These are phyloP conservation scores for Acipenser oxyrinchus DNA, from an alignment of 2,797 vertebrate species.

Conservation along the genomic window DNA sequence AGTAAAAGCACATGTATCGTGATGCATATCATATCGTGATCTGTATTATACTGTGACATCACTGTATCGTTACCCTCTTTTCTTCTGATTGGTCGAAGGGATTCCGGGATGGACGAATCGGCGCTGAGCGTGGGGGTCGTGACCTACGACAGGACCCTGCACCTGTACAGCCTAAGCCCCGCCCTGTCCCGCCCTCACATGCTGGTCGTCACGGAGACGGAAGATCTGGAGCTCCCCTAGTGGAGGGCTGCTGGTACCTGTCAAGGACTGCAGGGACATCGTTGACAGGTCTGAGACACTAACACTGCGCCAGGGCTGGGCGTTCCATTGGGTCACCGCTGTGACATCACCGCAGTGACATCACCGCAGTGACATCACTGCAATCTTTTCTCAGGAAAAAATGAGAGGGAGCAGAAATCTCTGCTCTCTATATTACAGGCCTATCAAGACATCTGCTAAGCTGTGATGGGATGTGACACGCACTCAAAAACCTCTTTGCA, in stretches of 20 bases:
- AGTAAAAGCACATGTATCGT: not conserved
- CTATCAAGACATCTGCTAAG: too few species aligned
- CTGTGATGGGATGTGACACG: too few species aligned
- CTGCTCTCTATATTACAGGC: too few species aligned
- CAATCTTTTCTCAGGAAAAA: too few species aligned
- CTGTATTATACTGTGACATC: too few species aligned
- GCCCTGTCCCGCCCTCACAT: slow-evolving; percentile 62
- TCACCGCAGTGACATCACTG: not conserved
- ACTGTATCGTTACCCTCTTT: not conserved
- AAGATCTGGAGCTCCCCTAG: slow-evolving; percentile 58
- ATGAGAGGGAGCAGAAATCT: too few species aligned
- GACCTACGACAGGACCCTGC: slow-evolving; percentile 61
- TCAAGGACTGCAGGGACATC: slow-evolving; percentile 48
- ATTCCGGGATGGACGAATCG: slow-evolving; percentile 23
- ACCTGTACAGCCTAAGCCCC: slow-evolving; percentile 63
- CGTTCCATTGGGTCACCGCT: not conserved
- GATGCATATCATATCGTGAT: not conserved
- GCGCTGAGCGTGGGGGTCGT: slow-evolving; percentile 59
- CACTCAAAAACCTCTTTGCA: too few species aligned
- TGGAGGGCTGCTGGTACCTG: slow-evolving; percentile 58
- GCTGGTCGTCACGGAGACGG: slow-evolving; percentile 60
- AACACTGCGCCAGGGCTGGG: too few species aligned
- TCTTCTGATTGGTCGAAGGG: slow-evolving; percentile 31
- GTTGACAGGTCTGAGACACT: slow-evolving; percentile 38
- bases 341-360: not conserved